Base-by-base conservation (phyloP, 2,888 invertebrate genomes). In the Chrysolina americana region DNA sequence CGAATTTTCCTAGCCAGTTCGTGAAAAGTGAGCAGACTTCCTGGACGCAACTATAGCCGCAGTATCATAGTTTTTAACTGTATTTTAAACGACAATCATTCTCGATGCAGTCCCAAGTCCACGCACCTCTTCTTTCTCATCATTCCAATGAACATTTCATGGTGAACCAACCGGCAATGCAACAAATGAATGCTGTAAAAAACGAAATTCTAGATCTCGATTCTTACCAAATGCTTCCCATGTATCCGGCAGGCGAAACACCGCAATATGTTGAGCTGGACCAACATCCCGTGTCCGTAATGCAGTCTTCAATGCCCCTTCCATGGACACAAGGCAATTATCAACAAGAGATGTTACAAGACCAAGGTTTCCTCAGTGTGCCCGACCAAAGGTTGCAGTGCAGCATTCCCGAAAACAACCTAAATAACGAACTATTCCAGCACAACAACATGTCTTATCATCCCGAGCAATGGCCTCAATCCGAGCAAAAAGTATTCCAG, bases 151-250 rank as follows among this genome's bases (percentile, higher is more conserved):
- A 89, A 82, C 86, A 89, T 78, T 83, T 82, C 68, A 83, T 82
- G 81, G 86, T 81, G 79, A 83, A 85, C 0, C 89, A 89, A 80
- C 89, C 86, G 75, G 74, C 86, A 2, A 91, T 91, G 77, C 93
- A 93, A 83, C 91, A 91, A 82, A 93, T 93, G 83, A 92, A 92
- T 66, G 93, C 94, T 83, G 93, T 94, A 74, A 93, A 93, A 65
- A 93, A 94, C 15, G 96, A 96, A 84, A 94, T 96, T 79, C 90
- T 96, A 71, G 96, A 96, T 86, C 89, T 96, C 76, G 96, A 96
- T 86, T 96, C 96, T 0, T 96, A 96, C 85, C 96, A 96, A 89
- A 95, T 96, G 0, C 95, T 96, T 1, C 94, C 88, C 74, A 88
- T 88, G 28, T 89, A 88, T 83, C 87, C 89, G 8, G 90, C 81